Percentiles rank a stretch among this genome's conserved stretches.
Conservation (phyloP, 37 sponge, comb jelly and placozoan genomes). For the Crambe crambe region DNA sequence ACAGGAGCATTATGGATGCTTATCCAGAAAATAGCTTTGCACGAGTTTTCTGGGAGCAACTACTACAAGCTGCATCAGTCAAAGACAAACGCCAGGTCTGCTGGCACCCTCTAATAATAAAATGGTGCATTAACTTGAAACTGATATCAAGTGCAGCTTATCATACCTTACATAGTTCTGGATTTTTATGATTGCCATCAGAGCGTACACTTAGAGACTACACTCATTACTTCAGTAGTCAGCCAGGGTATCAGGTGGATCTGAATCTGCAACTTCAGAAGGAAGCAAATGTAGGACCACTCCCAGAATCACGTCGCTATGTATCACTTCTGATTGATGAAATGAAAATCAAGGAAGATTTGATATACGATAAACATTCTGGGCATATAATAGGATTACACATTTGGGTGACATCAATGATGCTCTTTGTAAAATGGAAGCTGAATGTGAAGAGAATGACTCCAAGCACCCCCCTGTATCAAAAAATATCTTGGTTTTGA, state of each 20-base stretch:
- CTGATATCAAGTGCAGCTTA: conserved; percentile 36
- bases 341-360: too few relatives aligned
- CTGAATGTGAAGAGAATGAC: too few relatives aligned
- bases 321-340: conserved; percentile 22
- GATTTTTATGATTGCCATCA: conserved; percentile 20
- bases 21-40: conserved; percentile 27
- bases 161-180: conserved; percentile 12
- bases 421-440: conserved; percentile 12
- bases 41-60: conserved; percentile 47
- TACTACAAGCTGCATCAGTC: conserved; percentile 17
- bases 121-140: conserved; percentile 49
- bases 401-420: conserved; percentile 38
- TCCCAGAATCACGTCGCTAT: background rate
- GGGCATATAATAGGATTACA: too few relatives aligned
- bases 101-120: conserved; percentile 57
- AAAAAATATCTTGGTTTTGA: conserved; percentile 31
- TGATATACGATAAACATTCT: too few relatives aligned
- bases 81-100: conserved; percentile 33
- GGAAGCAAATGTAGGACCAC: background rate
- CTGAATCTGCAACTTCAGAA: background rate
- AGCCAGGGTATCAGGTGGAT: conserved; percentile 1
- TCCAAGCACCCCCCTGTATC: background rate
- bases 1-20: background rate
- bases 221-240: background rate
- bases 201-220: conserved; percentile 27